A percentile compares a stretch with the other conserved stretches of the same genome.
phyloP scores from a whole-genome alignment of 2,888 invertebrate species.

The Chloroclystis v-ata region DNA sequence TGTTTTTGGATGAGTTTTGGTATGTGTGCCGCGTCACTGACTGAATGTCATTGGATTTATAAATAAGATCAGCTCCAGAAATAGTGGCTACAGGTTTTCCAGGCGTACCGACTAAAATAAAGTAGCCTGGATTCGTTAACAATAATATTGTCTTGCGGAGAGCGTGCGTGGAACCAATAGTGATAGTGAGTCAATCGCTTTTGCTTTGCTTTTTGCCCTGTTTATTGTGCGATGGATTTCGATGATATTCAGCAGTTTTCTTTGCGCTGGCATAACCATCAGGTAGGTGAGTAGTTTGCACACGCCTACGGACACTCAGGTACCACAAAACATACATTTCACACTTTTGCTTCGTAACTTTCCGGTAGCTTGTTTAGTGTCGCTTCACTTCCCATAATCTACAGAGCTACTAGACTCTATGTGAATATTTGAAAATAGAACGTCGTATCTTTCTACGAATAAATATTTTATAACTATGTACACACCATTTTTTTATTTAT shows the following conservation, averaged over 20 bases:
- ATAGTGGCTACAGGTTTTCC: conserved; percentile 79
- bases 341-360: conserved; percentile 31
- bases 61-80: conserved; percentile 79
- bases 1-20: conserved; percentile 78
- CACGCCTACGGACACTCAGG: conserved; percentile 51
- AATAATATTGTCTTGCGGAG: conserved; percentile 73
- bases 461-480: conserved; percentile 9
- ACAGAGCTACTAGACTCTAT: no score
- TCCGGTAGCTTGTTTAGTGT: conserved; percentile 22
- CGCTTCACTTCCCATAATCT: no score
- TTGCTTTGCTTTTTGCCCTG: conserved; percentile 48
- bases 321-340: conserved; percentile 38
- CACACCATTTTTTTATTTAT: conserved; percentile 7
- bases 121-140: conserved; percentile 77
- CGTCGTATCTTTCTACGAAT: conserved; percentile 7
- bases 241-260: conserved; percentile 87
- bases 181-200: conserved; percentile 51
- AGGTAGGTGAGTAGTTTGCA: conserved; percentile 78
- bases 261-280: conserved; percentile 91
- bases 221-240: conserved; percentile 67
- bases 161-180: conserved; percentile 50
- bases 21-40: conserved; percentile 74
- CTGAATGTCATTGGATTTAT: conserved; percentile 78
- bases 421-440: background rate
- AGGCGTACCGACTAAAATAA: conserved; percentile 78